A percentile compares a stretch with the other conserved stretches of the same genome.
These are phyloP conservation scores for Hyppa rectilinea DNA, from an alignment of 2,888 invertebrate genomes.

Conservation along the genomic window DNA sequence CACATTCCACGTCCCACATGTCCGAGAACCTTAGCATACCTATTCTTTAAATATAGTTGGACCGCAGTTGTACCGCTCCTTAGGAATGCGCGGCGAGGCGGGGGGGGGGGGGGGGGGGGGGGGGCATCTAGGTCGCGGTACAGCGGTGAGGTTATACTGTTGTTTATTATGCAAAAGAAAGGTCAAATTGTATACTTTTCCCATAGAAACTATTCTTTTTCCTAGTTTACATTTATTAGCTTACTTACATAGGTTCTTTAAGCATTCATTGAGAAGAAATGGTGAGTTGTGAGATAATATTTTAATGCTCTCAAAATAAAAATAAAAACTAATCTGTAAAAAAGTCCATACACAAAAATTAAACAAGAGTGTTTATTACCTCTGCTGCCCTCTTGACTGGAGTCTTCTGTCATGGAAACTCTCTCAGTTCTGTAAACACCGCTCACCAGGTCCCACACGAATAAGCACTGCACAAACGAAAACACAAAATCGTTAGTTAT, in stretches of 20 bases:
- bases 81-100: neutral
- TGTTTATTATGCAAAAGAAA: slow-evolving; percentile 24
- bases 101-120: neutral
- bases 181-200: neutral
- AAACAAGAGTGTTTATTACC: slow-evolving; percentile 68
- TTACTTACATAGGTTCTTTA: no score
- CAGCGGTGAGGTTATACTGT: no score
- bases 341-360: neutral
- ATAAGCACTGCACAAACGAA: slow-evolving; percentile 79
- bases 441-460: slow-evolving; percentile 88
- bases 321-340: neutral
- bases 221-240: neutral
- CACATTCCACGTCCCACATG: no score
- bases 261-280: neutral
- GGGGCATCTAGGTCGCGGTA: no score
- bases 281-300: neutral
- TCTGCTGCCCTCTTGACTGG: slow-evolving; percentile 85
- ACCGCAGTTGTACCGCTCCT: neutral
- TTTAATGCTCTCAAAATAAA: neutral
- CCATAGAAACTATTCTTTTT: no score
- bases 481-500: neutral
- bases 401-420: slow-evolving; percentile 87
- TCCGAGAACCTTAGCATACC: no score
- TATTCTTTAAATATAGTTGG: neutral
- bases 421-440: slow-evolving; percentile 87